Base-by-base conservation (phyloP, 2,113 vertebrate species). In the Forbesichthys agassizii region DNA sequence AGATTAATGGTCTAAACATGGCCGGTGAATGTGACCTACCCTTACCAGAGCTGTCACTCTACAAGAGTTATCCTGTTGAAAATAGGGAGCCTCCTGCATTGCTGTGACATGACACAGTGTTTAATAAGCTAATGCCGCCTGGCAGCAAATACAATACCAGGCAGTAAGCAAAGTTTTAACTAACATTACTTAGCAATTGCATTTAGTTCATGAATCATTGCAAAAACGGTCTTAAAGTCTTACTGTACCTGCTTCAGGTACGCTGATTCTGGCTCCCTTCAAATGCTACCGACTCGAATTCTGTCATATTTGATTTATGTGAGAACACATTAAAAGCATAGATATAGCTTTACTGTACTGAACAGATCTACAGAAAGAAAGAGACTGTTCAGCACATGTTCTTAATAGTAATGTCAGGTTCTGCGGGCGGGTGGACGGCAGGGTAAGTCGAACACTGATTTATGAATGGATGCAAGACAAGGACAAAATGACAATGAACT, bases 91-190 rank as follows among this genome's bases (percentile, higher is more conserved):
- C 66, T 64, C 11, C 61, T 64, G 62, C 65, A 58, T 64, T 20
- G 33, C 66, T 16, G 54, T 66, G 74, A 81, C 76, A 14, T 20
- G 55, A 20, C 20, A 51, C 36, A 84, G 16, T 72, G 68, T 53
- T 76, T 74, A 86, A 86, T 86, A 83, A 83, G 61, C 81, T 83
- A 84, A 86, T 84, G 82, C 70, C 82, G 48, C 79, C 75, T 85
- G 79, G 83, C 71, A 84, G 82, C 55, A 66, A 67, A 73, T 56
- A 71, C 63, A 60, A 48, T 36, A 64, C 27, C 79, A 64, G 48
- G 27, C 76, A 74, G 68, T 66, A 53, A 58, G 75, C 73, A 42
- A 33, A 27, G 16, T 20, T 67, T 47, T 33, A 53, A 42, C 66
- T 73, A 61, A 64, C 69, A 51, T 58, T 71, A 68, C 51, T 71